phyloP scores from a whole-genome alignment of 2,113 vertebrate species.

The Pterocles burchelli region DNA sequence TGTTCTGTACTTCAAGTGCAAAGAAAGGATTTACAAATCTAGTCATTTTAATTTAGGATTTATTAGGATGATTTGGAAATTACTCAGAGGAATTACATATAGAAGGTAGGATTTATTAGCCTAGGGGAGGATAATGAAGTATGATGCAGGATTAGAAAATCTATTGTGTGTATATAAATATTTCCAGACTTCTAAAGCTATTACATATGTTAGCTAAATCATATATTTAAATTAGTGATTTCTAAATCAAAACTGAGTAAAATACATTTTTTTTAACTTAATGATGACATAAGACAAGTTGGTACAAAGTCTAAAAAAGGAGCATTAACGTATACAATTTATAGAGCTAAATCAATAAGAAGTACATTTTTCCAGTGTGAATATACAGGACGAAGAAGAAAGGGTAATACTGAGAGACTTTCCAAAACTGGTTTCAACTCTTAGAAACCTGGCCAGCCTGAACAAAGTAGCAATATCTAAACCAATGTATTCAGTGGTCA shows the following conservation, averaged over 20 bases:
- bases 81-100: constrained; percentile 27
- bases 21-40: constrained; percentile 15
- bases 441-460: not conserved
- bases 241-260: not conserved
- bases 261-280: not conserved
- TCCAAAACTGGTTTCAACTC: not conserved
- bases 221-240: not conserved
- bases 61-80: constrained; percentile 13
- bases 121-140: not conserved
- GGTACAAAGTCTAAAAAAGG: not conserved
- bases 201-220: not conserved
- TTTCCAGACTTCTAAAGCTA: not conserved
- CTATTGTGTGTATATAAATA: not conserved
- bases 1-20: not conserved
- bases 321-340: not conserved
- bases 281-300: not conserved
- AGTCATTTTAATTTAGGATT: constrained; percentile 21
- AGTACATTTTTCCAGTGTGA: not conserved
- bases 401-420: not conserved
- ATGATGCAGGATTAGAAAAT: constrained; percentile 2
- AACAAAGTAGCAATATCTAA: not conserved
- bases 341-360: not conserved
- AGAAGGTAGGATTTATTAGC: not conserved
- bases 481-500: not conserved
- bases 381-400: not conserved